A percentile compares a stretch with the other conserved stretches of the same genome.
These are phyloP conservation scores for Caracal caracal DNA, from an alignment of 2,113 vertebrate genomes.

Conservation along the genomic window DNA sequence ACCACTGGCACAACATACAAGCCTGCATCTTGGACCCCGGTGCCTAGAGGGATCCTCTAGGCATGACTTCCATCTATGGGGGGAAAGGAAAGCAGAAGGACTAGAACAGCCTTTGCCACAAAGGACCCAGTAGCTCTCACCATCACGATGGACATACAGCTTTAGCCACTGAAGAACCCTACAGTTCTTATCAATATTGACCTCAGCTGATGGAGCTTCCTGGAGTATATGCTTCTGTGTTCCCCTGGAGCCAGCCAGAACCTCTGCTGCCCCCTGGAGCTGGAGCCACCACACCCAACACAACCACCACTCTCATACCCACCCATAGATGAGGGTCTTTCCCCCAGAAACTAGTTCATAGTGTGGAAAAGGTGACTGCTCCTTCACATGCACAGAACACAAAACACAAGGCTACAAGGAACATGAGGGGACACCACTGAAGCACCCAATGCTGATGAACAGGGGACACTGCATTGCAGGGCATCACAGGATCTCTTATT, in stretches of 20 bases:
- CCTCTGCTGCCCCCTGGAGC: neutral
- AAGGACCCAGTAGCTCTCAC: neutral
- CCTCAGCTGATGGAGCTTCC: neutral
- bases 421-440: neutral
- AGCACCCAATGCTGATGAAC: neutral
- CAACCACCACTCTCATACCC: too few relatives aligned
- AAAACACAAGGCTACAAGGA: too few relatives aligned
- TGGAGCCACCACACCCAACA: too few relatives aligned
- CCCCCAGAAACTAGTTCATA: too few relatives aligned
- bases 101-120: neutral
- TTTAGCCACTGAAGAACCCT: neutral
- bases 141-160: neutral
- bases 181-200: neutral
- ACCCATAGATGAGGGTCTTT: too few relatives aligned
- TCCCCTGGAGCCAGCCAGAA: neutral
- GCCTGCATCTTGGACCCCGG: neutral
- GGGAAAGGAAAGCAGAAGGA: neutral
- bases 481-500: neutral
- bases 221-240: neutral
- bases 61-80: neutral
- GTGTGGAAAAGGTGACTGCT: too few relatives aligned
- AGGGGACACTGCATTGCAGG: neutral
- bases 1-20: neutral
- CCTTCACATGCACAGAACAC: too few relatives aligned
- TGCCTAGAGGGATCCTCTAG: neutral